Base-by-base conservation (phyloP, 2,113 vertebrate species). In the Setophaga kirtlandii region DNA sequence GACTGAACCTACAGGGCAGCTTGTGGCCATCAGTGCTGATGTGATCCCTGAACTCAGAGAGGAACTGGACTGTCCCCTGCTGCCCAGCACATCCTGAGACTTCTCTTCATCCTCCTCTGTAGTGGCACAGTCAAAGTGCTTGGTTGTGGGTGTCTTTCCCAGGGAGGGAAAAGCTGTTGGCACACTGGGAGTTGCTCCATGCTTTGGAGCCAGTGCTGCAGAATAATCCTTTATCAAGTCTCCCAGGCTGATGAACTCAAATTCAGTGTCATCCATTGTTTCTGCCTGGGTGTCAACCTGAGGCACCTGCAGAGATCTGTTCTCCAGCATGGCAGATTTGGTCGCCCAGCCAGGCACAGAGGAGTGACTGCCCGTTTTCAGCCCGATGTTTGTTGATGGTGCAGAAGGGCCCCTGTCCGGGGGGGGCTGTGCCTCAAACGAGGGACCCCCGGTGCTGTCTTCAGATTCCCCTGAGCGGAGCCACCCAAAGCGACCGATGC, bases 31-130 rank as follows among this genome's bases (percentile, higher is more conserved):
- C 9, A 52, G 41, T 8, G 86, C 22, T 22, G 90, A 71, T 28
- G 58, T 93, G 74, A 23, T 31, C 96, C 91, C 86, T 2, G 91
- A 90, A 11, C 30, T 68, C 4, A 62, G 68, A 27, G 97, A 87
- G 0, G 96, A 97, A 44, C 90, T 88, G 60, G 97, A 96, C n/a
- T 46, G 95, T 44, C 50, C 92, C 46, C 94, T 94, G 52, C 56
- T 87, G 80, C 79, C 95, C 11, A 84, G 60, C 58, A 73, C 0
- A 7, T 60, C 74, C 50, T 27, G 78, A 62, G 77, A 18, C 22
- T 88, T 69, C 22, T 90, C 89, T 12, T 84, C 96, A 12, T 59
- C 96, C 58, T 94, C 96, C 39, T 98, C 98, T 11, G 98, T 98
- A 5, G 97, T 97, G 62, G 96, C 97, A n/a, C 95, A 97, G 37